Percentiles rank a stretch among this genome's conserved stretches.
These are phyloP conservation scores for Pachymerium ferrugineum DNA, from an alignment of 2,888 invertebrate species.

Conservation along the genomic window DNA sequence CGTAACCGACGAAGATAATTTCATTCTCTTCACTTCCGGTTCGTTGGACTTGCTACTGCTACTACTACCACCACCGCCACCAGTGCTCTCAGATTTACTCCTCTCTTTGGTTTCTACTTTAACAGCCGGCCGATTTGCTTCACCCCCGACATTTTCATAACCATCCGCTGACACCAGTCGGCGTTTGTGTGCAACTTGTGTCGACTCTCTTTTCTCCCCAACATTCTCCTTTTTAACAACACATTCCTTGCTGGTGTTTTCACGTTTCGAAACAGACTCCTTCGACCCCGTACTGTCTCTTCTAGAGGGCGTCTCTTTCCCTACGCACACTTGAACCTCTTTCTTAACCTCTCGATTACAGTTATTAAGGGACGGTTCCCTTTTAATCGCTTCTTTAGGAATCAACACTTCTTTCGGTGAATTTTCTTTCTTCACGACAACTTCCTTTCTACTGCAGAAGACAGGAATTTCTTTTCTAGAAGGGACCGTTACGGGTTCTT, in stretches of 20 bases:
- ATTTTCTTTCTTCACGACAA: conserved; percentile 28
- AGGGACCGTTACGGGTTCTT: not conserved
- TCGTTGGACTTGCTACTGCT: conserved; percentile 35
- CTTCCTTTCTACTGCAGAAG: conserved; percentile 16
- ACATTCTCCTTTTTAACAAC: conserved; percentile 36
- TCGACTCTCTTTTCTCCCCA: not conserved
- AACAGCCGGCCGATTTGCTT: not conserved
- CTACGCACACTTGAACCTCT: not conserved
- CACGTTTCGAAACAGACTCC: conserved; percentile 33
- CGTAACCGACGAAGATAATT: conserved; percentile 32
- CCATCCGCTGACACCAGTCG: conserved; percentile 40
- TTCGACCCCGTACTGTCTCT: conserved; percentile 28
- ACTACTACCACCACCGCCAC: too few relatives aligned
- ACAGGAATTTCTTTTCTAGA: not conserved
- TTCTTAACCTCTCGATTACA: conserved; percentile 31
- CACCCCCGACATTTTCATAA: conserved; percentile 36
- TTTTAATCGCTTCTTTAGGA: conserved; percentile 16
- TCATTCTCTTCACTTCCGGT: conserved; percentile 39
- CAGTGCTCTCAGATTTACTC: conserved; percentile 18
- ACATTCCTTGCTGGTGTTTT: conserved; percentile 34
- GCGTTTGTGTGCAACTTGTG: conserved; percentile 35
- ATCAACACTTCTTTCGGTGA: not conserved
- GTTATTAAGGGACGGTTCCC: conserved; percentile 24
- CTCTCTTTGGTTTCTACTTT: not conserved
- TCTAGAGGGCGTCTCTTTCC: conserved; percentile 29